phyloP scores from a whole-genome alignment of 2,113 vertebrate genomes.

The Anoplopoma fimbria region DNA sequence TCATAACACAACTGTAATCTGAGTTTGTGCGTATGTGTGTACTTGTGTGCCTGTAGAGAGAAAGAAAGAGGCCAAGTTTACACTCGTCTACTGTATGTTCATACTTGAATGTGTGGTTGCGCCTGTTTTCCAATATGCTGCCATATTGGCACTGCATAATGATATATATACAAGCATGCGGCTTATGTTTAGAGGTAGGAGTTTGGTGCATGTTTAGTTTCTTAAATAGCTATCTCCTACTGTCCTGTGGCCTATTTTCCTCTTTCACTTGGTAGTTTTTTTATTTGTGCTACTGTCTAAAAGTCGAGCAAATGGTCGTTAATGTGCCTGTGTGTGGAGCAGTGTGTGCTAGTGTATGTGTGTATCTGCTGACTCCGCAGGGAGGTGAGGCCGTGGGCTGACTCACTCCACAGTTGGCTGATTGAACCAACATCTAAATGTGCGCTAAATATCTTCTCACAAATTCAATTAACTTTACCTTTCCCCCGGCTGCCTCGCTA shows the following conservation, averaged over 20 bases:
- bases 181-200: not conserved
- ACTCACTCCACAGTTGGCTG: slow-evolving; percentile 68
- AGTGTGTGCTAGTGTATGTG: slow-evolving; percentile 35
- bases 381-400: slow-evolving; percentile 61
- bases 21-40: slow-evolving; percentile 18
- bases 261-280: slow-evolving; percentile 52
- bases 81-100: not conserved
- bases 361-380: slow-evolving; percentile 43
- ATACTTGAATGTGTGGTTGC: not conserved
- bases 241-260: slow-evolving; percentile 38
- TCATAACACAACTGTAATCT: slow-evolving; percentile 70
- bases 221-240: slow-evolving; percentile 21
- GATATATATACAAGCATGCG: not conserved
- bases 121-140: not conserved
- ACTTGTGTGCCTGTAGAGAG: slow-evolving; percentile 1
- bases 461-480: slow-evolving; percentile 82
- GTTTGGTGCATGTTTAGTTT: slow-evolving; percentile 1
- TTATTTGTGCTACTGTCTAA: slow-evolving; percentile 54
- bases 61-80: not conserved
- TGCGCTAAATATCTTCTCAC: slow-evolving; percentile 76
- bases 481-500: slow-evolving; percentile 65
- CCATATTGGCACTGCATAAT: not conserved
- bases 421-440: slow-evolving; percentile 77
- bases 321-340: slow-evolving; percentile 7
- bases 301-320: slow-evolving; percentile 42